These are phyloP conservation scores for Channa argus DNA, from an alignment of 2,113 vertebrate species.

Conservation along the genomic window DNA sequence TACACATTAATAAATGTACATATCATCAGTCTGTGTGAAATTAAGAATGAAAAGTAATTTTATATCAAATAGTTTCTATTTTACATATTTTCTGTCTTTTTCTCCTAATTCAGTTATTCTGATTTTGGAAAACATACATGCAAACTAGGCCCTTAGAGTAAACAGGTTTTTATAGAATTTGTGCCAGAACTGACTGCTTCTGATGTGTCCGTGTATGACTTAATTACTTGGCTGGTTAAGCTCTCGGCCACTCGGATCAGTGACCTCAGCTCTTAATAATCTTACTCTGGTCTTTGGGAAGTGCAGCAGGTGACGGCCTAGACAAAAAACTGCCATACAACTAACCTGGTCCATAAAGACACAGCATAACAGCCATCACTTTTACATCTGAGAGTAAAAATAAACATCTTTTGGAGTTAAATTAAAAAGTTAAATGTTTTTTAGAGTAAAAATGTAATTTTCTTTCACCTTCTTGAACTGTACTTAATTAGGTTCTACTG, in stretches of 20 bases:
- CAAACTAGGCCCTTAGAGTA: constrained; percentile 1
- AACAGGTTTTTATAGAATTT: constrained; percentile 47
- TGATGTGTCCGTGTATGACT: constrained; percentile 50
- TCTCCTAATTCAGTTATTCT: neutral
- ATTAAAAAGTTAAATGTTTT: neutral
- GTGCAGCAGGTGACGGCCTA: constrained; percentile 41
- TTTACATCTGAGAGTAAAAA: neutral
- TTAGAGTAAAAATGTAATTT: neutral
- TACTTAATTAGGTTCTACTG: neutral
- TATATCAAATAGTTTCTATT: neutral
- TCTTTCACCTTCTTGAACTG: neutral
- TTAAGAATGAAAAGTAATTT: neutral
- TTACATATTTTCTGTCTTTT: neutral
- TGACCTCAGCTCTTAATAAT: constrained; percentile 60
- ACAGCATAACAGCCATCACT: neutral
- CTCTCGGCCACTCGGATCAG: constrained; percentile 46
- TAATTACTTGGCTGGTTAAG: constrained; percentile 66
- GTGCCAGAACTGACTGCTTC: constrained; percentile 22
- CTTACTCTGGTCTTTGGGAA: constrained; percentile 47
- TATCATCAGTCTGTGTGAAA: neutral
- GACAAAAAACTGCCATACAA: constrained; percentile 7
- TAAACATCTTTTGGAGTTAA: neutral
- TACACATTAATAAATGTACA: neutral
- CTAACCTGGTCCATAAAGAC: constrained; percentile 1
- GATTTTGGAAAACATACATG: constrained; percentile 14